Conservation (phyloP, 2,888 invertebrate species). For the Anagyrus pseudococci region DNA sequence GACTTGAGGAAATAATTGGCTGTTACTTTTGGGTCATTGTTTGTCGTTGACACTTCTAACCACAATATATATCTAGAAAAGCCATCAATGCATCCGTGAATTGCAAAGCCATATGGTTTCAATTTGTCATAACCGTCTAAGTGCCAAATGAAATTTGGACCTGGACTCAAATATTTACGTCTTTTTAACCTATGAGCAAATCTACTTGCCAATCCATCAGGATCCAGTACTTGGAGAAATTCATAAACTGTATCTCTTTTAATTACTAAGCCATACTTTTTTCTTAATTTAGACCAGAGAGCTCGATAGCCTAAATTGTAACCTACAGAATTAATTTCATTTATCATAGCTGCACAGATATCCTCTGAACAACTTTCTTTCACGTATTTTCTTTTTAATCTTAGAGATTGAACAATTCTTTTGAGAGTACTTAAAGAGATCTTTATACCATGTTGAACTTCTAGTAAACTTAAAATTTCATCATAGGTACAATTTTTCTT, state of each 20-base stretch:
- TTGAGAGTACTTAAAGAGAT: background rate
- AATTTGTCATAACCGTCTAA: conserved; percentile 38
- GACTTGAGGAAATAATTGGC: conserved; percentile 29
- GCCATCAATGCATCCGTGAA: conserved; percentile 38
- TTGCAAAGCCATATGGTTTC: conserved; percentile 34
- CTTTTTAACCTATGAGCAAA: background rate
- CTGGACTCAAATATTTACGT: conserved; percentile 10
- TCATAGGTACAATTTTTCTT: conserved; percentile 7
- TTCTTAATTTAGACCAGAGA: conserved; percentile 15
- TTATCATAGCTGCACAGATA: background rate
- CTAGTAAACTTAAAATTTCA: conserved; percentile 2
- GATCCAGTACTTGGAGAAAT: conserved; percentile 18
- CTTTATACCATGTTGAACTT: background rate
- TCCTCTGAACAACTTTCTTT: background rate
- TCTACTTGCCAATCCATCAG: conserved; percentile 9
- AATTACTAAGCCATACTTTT: conserved; percentile 8
- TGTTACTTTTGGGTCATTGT: conserved; percentile 24
- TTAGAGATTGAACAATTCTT: background rate
- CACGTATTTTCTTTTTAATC: background rate
- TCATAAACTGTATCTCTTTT: conserved; percentile 19
- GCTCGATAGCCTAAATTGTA: conserved; percentile 16
- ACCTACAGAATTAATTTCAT: background rate
- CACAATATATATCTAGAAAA: conserved; percentile 32
- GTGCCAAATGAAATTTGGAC: conserved; percentile 38
- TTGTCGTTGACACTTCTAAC: conserved; percentile 24